A percentile compares a stretch with the other conserved stretches of the same genome.
Evolutionary conservation across 2,797 vertebrate species (phyloP).

Genomic region (Nannoperca australis): DNA sequence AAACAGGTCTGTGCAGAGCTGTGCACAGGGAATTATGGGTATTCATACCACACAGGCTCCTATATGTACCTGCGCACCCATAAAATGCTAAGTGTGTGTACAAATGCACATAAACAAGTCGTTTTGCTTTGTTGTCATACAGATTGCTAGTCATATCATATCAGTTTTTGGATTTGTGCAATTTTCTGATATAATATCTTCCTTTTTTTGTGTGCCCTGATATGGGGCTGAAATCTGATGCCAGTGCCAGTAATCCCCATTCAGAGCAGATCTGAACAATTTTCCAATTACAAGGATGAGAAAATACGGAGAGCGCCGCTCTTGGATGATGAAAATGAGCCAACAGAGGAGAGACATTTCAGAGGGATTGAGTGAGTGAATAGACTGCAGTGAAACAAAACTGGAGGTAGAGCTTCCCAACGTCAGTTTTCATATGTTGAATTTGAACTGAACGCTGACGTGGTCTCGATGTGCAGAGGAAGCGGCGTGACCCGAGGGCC

Average conservation of each 20-base stretch:
- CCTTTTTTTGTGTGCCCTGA: constrained; percentile 4
- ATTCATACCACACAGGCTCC: constrained; percentile 22
- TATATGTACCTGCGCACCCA: not conserved
- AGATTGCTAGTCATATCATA: constrained; percentile 2
- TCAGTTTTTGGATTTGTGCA: constrained; percentile 32
- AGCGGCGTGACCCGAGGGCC: constrained; percentile 21
- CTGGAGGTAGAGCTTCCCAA: constrained; percentile 3
- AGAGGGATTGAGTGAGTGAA: constrained; percentile 21
- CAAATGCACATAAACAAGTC: constrained; percentile 7
- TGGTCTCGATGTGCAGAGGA: not conserved
- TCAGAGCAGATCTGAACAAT: constrained; percentile 47
- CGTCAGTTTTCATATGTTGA: constrained; percentile 18
- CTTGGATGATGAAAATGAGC: constrained; percentile 46
- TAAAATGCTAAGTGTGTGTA: constrained; percentile 2
- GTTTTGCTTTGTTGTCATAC: constrained; percentile 8
- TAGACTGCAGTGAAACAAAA: constrained; percentile 31
- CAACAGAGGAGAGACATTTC: constrained; percentile 31
- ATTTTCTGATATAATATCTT: constrained; percentile 37
- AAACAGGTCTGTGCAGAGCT: constrained; percentile 36
- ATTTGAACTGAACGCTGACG: constrained; percentile 41
- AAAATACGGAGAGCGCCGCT: constrained; percentile 35
- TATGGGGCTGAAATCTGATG: constrained; percentile 38
- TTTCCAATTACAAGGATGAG: constrained; percentile 58
- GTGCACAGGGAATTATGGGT: constrained; percentile 25
- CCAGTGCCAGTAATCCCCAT: constrained; percentile 39